These are phyloP conservation scores for Panagrolaimus sp. DNA, from an alignment of 1,140 invertebrate species.

Conservation along the genomic window DNA sequence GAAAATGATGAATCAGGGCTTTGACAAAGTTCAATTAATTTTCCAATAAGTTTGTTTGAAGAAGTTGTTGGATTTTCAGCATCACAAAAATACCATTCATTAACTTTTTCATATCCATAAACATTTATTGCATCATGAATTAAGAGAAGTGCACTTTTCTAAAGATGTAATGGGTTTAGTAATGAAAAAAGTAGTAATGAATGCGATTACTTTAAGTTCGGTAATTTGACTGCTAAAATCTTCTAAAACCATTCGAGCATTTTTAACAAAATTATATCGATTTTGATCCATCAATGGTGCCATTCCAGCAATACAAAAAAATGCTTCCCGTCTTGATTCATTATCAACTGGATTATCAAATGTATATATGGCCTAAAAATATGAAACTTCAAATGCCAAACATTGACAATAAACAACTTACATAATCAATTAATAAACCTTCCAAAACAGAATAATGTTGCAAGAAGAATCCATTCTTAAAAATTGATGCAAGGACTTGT, in stretches of 20 bases:
- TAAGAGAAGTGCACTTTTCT: no score
- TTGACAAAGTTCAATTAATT: neutral
- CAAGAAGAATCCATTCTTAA: neutral
- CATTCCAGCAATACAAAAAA: neutral
- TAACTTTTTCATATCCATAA: no score
- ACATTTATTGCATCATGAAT: no score
- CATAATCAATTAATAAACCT: neutral
- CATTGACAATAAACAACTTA: neutral
- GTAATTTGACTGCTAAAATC: no score
- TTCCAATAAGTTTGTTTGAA: no score
- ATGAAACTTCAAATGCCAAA: neutral
- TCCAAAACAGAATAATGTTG: neutral
- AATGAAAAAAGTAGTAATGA: no score
- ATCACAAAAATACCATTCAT: no score
- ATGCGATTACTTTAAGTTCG: no score
- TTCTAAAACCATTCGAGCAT: no score
- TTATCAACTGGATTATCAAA: neutral
- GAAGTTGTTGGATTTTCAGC: no score
- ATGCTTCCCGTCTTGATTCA: neutral
- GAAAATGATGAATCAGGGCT: neutral
- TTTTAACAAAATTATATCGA: no score
- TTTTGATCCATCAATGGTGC: neutral
- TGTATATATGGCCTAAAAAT: neutral
- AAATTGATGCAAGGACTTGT: neutral
- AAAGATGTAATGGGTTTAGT: no score